Percentiles rank a stretch among this genome's conserved stretches.
These are phyloP conservation scores for Diabrotica undecimpunctata DNA, from an alignment of 1,140 invertebrate species.

Conservation along the genomic window DNA sequence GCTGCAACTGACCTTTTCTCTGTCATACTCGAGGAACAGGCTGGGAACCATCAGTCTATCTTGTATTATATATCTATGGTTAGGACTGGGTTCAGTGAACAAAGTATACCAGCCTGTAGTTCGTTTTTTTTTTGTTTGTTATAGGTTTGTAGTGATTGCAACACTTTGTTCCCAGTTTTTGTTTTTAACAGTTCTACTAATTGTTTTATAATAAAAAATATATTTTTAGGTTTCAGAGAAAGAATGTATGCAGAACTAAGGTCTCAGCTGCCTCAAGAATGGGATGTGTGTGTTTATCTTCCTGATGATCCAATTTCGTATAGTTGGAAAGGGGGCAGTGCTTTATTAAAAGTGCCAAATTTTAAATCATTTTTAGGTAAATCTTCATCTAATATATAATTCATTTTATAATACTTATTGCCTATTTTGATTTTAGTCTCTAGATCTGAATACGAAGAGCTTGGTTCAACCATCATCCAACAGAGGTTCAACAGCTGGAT, in stretches of 20 bases:
- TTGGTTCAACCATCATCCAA: slow-evolving; percentile 54
- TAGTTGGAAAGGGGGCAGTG: slow-evolving; percentile 82
- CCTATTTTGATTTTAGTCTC: slow-evolving; percentile 59
- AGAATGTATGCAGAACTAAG: slow-evolving; percentile 78
- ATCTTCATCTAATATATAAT: slow-evolving; percentile 22
- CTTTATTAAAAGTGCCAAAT: slow-evolving; percentile 68
- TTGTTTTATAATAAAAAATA: slow-evolving; percentile 22
- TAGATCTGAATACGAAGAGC: slow-evolving; percentile 85
- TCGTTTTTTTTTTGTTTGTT: no score
- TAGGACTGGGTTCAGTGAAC: no score
- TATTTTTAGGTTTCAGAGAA: slow-evolving; percentile 81
- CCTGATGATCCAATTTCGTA: slow-evolving; percentile 77
- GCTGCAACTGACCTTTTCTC: no score
- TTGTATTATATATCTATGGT: no score
- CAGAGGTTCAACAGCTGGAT: slow-evolving; percentile 41
- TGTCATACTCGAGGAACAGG: no score
- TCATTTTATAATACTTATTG: no score
- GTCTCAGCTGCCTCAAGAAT: slow-evolving; percentile 70
- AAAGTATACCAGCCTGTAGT: no score
- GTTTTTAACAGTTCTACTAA: not conserved
- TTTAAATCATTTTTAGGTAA: slow-evolving; percentile 55
- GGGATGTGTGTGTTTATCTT: slow-evolving; percentile 67
- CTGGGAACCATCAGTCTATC: no score
- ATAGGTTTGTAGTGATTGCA: no score
- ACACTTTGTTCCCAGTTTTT: no score